Evolutionary conservation across 1,140 invertebrate genomes (phyloP), one percentile per base, ranked within the genome.

Genomic region (Zaprionus lachaisei): DNA sequence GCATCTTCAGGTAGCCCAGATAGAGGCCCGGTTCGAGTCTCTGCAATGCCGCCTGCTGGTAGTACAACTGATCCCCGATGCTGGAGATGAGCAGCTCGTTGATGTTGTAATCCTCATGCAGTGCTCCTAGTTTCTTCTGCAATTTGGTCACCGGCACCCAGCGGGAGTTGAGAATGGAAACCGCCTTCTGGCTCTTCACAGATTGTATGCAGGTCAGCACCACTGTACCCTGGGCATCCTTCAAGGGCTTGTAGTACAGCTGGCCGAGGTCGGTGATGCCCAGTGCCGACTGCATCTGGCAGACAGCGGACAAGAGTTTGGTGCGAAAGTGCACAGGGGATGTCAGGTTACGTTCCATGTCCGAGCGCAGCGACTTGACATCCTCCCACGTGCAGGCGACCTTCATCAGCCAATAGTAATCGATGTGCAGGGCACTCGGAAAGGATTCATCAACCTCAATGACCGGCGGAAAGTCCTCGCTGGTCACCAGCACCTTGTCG

Each of bases 351-450:
- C 98, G 97, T 92, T 99, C 98, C 97, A 99, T 98, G 77, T 99
- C 98, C 38, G 96, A 95, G 47, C 96, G 95, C 1, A 99, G 93
- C 14, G 96, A 95, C 91, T 98, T 99, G 2, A 98, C 97, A 93
- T 99, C 98, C 74, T 99, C 97, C 98, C 98, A 99, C 0, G 97
- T 97, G 92, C 97, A 98, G 0, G 98, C 96, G 15, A 99, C 97
- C 95, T 99, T 99, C 96, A 99, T 97, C 2, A 99, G 94, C 98
- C 98, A 99, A 93, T 99, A 97, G 92, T 98, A 98, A 93, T 99
- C 98, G 70, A 96, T 96, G 91, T 98, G 96, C 31, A 99, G 96
- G 75, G 97, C 96, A 75, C 96, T 97, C 24, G 98, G 97, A 92
- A 98, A 99, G 17, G 97, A 97, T 93, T 99, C 98, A 93, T 99